Evolutionary conservation across 1,140 invertebrate genomes (phyloP), one percentile per base, ranked within the genome.

Genomic region (Neodiprion pinetum): DNA sequence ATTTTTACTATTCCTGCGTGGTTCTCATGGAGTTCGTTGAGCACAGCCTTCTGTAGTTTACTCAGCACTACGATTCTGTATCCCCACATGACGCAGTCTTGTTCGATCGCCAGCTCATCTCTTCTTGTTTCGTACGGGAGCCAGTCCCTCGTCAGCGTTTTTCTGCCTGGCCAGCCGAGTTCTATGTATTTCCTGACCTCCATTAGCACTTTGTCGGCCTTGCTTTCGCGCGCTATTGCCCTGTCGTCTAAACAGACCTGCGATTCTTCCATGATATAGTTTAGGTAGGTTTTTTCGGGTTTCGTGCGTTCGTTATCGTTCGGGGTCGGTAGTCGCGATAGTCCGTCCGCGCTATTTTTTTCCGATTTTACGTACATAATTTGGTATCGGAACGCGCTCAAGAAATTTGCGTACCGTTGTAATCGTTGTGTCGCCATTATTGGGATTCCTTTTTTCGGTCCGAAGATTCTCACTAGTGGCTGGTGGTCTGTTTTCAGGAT

Each of bases 401-500:
- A 53, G 40, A 72, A 72, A 21, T 12, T 72, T 12, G 47, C 71
- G 17, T 72, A 49, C 12, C 71, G 77, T 70, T 74, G 73, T 48
- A 80, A 61, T 72, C 69, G 65, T 40, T 61, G 61, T 8, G 85
- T 79, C 17, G 79, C 72, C 68, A 81, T 74, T n/a, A 72, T 70
- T 49, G 85, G 85, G 68, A 86, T 72, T 17, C 78, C 75, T 74
- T 83, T 81, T 12, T 85, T 78, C 65, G 78, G 70, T 40, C 80
- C 77, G 78, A 91, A 90, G 67, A 91, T 85, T 14, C 77, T 69
- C 1, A 88, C 71, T 14, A 92, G 77, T 9, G 90, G 89, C 73
- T 88, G 82, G 76, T 90, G 88, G 76, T 92, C 90, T 1, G 89
- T 90, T 21, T 80, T 75, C 17, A 90, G 80, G 12, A 77, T 72